These are phyloP conservation scores for Psittacula derbiana DNA, from an alignment of 2,797 vertebrate genomes.

Conservation along the genomic window DNA sequence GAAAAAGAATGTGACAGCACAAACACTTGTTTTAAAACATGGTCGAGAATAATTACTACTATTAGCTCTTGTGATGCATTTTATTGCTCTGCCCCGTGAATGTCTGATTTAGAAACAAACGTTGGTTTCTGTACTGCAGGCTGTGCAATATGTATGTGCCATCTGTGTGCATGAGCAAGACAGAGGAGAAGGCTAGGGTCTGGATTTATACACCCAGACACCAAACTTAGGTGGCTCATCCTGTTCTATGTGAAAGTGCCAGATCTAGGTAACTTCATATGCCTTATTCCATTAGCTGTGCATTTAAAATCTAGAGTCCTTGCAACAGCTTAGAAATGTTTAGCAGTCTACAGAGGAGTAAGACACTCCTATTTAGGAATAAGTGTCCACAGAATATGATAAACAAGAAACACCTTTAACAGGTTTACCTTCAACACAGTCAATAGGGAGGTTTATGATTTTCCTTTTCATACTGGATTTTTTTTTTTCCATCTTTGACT, in stretches of 20 bases:
- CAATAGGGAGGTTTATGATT: not conserved
- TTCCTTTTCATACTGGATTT: not conserved
- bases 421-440: not conserved
- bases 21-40: not conserved
- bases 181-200: not conserved
- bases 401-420: not conserved
- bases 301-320: not conserved
- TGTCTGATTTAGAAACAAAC: not conserved
- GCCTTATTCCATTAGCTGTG: not conserved
- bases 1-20: not conserved
- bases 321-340: not conserved
- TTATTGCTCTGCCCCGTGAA: not conserved
- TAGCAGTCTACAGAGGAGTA: not conserved
- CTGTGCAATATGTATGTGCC: fast-evolving
- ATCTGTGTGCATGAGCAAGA: not conserved
- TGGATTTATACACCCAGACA: not conserved
- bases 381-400: not conserved
- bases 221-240: not conserved
- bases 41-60: not conserved
- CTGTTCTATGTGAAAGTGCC: not conserved
- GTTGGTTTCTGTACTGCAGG: not conserved
- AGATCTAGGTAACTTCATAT: not conserved
- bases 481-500: not conserved
- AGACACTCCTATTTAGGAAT: not conserved
- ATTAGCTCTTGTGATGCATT: not conserved